Conservation (phyloP, 1,140 invertebrate species). For the Trachymyrmex septentrionalis region DNA sequence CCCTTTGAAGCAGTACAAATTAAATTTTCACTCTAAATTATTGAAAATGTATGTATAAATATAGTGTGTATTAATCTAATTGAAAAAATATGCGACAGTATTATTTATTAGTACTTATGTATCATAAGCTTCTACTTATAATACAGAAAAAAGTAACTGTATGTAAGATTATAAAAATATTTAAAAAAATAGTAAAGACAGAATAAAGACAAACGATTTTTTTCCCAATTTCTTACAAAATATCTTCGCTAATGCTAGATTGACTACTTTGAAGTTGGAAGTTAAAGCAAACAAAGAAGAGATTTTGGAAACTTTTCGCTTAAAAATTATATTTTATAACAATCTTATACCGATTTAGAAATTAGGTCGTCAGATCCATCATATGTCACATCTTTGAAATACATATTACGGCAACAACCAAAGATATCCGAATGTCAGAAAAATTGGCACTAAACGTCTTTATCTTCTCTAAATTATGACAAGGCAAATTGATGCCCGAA, state of each 20-base stretch:
- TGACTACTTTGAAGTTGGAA: neutral
- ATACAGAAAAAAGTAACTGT: neutral
- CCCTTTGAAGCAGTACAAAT: neutral
- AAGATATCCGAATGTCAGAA: slow-evolving; percentile 7
- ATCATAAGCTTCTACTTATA: neutral
- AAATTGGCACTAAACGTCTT: neutral
- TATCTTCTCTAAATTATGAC: slow-evolving; percentile 5
- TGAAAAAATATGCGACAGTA: neutral
- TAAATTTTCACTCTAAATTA: neutral
- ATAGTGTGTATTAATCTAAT: slow-evolving; percentile 3
- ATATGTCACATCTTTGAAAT: neutral
- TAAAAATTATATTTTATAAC: slow-evolving; percentile 47
- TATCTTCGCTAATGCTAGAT: slow-evolving; percentile 6
- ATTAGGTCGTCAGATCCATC: slow-evolving; percentile 5
- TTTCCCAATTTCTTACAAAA: neutral
- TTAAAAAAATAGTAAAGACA: slow-evolving; percentile 11
- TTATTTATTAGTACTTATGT: neutral
- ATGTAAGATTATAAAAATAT: neutral
- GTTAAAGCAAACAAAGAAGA: neutral
- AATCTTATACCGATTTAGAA: slow-evolving; percentile 32
- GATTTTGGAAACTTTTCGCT: slow-evolving; percentile 33
- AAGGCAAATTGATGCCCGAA: slow-evolving; percentile 5
- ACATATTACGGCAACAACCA: neutral
- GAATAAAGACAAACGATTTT: neutral
- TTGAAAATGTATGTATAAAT: neutral